Base-by-base conservation (phyloP, 2,113 vertebrate genomes). In the Dasypus novemcinctus region DNA sequence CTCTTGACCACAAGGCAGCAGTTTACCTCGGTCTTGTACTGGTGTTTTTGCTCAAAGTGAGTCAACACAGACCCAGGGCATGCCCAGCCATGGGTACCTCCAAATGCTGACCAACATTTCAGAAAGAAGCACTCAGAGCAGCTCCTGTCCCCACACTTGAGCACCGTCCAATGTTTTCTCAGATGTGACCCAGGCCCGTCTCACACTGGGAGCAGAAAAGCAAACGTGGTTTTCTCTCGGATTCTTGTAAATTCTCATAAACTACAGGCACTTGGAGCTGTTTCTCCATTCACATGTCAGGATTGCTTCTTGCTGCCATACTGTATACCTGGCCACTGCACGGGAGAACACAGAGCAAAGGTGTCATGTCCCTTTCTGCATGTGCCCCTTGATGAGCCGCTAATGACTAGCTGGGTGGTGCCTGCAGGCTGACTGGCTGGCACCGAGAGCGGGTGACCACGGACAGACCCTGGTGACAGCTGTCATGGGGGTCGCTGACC, bases 381-480 rank as follows among this genome's bases (percentile, higher is more conserved):
- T 4, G 13, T 38, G 75, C 75, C 75, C 54, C 41, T 3, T 41
- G 23, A 87, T 41, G 61, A 78, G 69, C 81, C 61, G 72, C 68
- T 57, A 69, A 29, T 36, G 68, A 61, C 20, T 57, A 54, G 36
- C 31, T 13, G 25, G 23, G 13, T 31, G 25, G 88, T 79, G 14
- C 63, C 38, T 29, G n/a, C 25, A 29, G 36, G 36, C 38, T 74
- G 12, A 66, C 12, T 25, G 29, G 61, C 29, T 46, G 52, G 36
- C 23, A 31, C 0, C 7, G 66, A 68, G 7, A 7, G 5, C 43
- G 52, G 63, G 17, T 14, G 29, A 79, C n/a, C n/a, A 15, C 2
- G 31, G 17, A 76, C 2, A 5, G 29, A 54, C 17, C 31, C 1
- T 0, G 0, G 33, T 8, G 12, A 49, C 0, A 0, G 33, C 46